Base-by-base conservation (phyloP, 2,888 invertebrate species). In the Serripes groenlandicus region DNA sequence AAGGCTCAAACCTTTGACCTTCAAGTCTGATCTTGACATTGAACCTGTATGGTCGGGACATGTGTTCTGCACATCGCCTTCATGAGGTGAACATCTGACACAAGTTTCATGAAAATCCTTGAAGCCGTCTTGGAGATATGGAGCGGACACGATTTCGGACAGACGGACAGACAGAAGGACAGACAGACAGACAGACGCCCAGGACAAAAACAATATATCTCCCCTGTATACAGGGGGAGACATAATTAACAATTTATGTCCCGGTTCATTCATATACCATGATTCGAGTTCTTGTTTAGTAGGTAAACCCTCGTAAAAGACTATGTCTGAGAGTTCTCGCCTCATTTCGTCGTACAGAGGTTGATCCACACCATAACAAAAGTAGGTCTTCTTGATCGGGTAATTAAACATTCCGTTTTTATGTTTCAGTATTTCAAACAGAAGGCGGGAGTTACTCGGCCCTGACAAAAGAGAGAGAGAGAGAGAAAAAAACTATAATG, bases 281-380 rank as follows among this genome's bases (percentile, higher is more conserved):
- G 69, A 21, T 35, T 77, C 73, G 28, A 77, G 49, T n/a, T 72
- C 68, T 30, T 77, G 62, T 32, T 77, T 74, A 28, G 69, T 34
- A 4, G 77, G 81, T 23, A 81, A 28, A 18, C 81, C 81, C 18
- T 77, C 37, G 35, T 60, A 18, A 70, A 77, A 77, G 21, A 28
- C 56, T 1, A 81, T 52, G 37, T 68, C 58, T 11, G 62, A 9
- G 18, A 75, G 15, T n/a, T 30, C 37, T 34, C n/a, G n/a, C 58
- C 69, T 72, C 68, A 76, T 72, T 42, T 66, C 34, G 37, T 75
- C 69, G 64, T 68, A 68, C 32, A 75, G 30, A n/a, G 56, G 68
- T 69, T 68, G 75, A 18, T 75, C 30, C n/a, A 75, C 75, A 9
- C 75, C 69, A 42, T 68, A 75, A 35, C 68, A 68, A 37, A 42